Evolutionary conservation across 2,888 invertebrate species (phyloP).

Genomic region (Slavum lentiscoides): DNA sequence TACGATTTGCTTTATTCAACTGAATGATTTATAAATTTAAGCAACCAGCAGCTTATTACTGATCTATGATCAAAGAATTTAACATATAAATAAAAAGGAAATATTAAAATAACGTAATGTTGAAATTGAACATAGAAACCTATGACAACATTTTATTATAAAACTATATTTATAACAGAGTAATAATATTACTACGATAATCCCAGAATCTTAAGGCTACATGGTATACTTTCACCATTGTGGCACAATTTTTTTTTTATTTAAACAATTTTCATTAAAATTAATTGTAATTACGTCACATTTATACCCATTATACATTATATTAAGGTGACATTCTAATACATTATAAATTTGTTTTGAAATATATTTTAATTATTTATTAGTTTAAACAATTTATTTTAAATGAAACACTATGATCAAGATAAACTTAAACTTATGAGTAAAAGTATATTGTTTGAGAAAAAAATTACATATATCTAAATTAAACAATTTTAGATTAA

Average conservation of each 20-base stretch:
- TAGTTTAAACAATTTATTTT: neutral
- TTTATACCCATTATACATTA: slow-evolving; percentile 30
- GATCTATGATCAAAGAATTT: slow-evolving; percentile 1
- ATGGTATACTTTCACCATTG: slow-evolving; percentile 53
- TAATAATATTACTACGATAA: slow-evolving; percentile 32
- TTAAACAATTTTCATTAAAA: slow-evolving; percentile 4
- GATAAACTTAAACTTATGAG: neutral
- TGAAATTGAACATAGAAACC: slow-evolving; percentile 20
- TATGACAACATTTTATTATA: slow-evolving; percentile 15
- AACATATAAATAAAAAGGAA: slow-evolving; percentile 2
- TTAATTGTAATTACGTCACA: slow-evolving; percentile 31
- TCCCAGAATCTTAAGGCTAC: slow-evolving; percentile 50
- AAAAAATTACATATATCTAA: neutral
- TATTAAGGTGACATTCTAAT: slow-evolving; percentile 3
- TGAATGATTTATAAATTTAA: slow-evolving; percentile 1
- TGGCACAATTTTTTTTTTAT: slow-evolving; percentile 44
- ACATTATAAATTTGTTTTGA: slow-evolving; percentile 5
- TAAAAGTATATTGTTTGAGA: neutral
- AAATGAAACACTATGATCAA: neutral
- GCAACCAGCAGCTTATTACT: slow-evolving; percentile 11
- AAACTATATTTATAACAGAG: slow-evolving; percentile 37
- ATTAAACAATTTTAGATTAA: slow-evolving; percentile 2
- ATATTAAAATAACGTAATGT: slow-evolving; percentile 10
- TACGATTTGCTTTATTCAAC: slow-evolving; percentile 2
- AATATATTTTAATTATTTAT: slow-evolving; percentile 13